Conservation (phyloP, 2,888 invertebrate species). For the Ctenicera cuprea region DNA sequence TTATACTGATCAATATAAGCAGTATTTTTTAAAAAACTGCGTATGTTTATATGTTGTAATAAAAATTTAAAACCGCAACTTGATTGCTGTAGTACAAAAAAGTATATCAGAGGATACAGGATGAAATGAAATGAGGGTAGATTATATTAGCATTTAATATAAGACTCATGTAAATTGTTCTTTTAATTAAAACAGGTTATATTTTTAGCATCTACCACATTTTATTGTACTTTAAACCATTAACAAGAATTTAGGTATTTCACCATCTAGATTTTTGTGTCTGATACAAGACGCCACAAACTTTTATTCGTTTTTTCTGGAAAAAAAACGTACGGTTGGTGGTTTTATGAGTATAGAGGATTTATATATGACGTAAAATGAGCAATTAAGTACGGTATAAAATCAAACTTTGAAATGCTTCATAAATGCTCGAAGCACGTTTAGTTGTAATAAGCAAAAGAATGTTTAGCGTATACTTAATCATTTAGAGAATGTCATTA, state of each 20-base stretch:
- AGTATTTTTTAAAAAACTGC: too few species aligned
- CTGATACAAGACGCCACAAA: slow-evolving; percentile 10
- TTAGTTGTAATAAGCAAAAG: not conserved
- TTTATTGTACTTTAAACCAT: slow-evolving; percentile 23
- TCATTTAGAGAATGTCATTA: slow-evolving; percentile 2
- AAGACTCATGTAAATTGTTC: too few species aligned
- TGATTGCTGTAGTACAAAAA: too few species aligned
- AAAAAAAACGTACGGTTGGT: slow-evolving; percentile 14
- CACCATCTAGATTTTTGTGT: slow-evolving; percentile 27
- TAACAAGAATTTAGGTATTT: slow-evolving; percentile 7
- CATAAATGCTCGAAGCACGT: not conserved
- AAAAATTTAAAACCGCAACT: too few species aligned
- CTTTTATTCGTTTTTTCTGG: slow-evolving; percentile 23
- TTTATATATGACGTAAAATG: slow-evolving; percentile 60
- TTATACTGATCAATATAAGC: too few species aligned
- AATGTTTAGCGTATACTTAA: slow-evolving; percentile 10
- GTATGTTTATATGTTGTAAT: too few species aligned
- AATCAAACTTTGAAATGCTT: slow-evolving; percentile 48
- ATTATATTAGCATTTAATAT: too few species aligned
- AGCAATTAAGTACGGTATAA: slow-evolving; percentile 60
- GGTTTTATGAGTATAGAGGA: slow-evolving; percentile 57
- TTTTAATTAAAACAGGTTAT: too few species aligned
- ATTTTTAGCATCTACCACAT: not conserved
- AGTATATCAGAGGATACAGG: too few species aligned
- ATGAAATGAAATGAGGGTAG: too few species aligned